Evolutionary conservation across 2,113 vertebrate genomes (phyloP), one percentile per base, ranked within the genome.

Genomic region (Notothenia coriiceps): DNA sequence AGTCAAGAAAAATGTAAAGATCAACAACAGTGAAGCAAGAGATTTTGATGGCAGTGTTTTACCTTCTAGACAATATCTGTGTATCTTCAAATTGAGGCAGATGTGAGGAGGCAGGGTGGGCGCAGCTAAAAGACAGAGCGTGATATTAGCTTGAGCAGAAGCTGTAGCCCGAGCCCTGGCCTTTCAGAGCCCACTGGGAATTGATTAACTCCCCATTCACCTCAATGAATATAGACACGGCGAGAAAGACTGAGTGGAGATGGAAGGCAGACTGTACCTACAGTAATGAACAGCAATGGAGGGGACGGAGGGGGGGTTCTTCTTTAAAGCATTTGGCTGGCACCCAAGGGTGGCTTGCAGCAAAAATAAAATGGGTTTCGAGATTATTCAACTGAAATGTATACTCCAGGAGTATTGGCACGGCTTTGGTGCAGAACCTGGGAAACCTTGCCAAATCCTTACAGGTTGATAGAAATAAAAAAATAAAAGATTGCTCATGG

Each of bases 141-240:
- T 78, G 86, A 79, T 86, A 85, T 92, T 78, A 79, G 77, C 65
- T 63, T 43, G 74, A 79, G 84, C 84, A 82, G 82, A 68, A 65
- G 70, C 84, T 67, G 68, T 1, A 76, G 80, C 51, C 59, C 6
- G 70, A 79, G 80, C 55, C 60, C 13, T 72, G 86, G 74, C 77
- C 79, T 80, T 82, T 86, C 55, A 81, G 70, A 83, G 72, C 66
- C 71, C 76, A 60, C 68, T 33, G 81, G 88, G 79, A 86, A 91
- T 82, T 69, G 89, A 91, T 90, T 86, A 80, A 43, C 73, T 76
- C 68, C 65, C 72, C 81, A 40, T 84, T 69, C 61, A 66, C 70
- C 69, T 80, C 74, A 59, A 67, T 84, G 61, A 61, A 80, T 71
- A 47, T 14, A 65, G 80, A 81, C 35, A 35, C 22, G 54, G 43